phyloP scores from a whole-genome alignment of 2,888 invertebrate genomes.

The Chrysomela aeneicollis region DNA sequence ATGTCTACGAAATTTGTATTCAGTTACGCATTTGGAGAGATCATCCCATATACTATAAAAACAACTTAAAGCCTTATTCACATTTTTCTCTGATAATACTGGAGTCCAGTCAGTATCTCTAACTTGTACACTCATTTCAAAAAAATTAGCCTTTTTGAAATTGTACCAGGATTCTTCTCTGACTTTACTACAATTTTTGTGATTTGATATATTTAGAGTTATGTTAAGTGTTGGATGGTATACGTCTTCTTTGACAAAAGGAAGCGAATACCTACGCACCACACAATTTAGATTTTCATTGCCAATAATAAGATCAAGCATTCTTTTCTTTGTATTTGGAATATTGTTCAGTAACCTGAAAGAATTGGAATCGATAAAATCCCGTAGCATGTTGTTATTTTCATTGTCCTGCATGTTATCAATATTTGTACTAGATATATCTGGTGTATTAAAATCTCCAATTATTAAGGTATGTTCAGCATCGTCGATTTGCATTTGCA shows the following conservation, averaged over 20 bases:
- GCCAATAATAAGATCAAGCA: constrained; percentile 3
- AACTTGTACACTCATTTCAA: too few relatives aligned
- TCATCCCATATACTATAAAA: too few relatives aligned
- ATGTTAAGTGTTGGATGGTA: constrained; percentile 8
- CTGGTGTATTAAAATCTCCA: constrained; percentile 1
- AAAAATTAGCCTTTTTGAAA: too few relatives aligned
- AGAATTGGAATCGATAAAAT: not conserved
- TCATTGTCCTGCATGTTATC: not conserved
- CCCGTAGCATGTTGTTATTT: not conserved
- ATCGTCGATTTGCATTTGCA: constrained; percentile 1
- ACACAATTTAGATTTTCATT: not conserved
- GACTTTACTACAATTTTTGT: too few relatives aligned
- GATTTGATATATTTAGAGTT: not conserved
- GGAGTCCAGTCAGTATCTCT: too few relatives aligned
- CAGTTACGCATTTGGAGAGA: too few relatives aligned
- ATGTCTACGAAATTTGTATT: too few relatives aligned
- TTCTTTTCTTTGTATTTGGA: not conserved
- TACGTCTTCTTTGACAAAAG: constrained; percentile 6
- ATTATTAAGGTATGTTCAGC: not conserved
- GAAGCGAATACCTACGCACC: not conserved
- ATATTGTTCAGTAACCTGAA: too few relatives aligned
- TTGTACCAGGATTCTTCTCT: too few relatives aligned
- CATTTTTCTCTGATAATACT: too few relatives aligned
- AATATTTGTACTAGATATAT: constrained; percentile 5
- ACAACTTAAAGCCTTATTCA: too few relatives aligned